phyloP scores from a whole-genome alignment of 53 echinoderm and acorn worm genomes.

The Antedon mediterranea region DNA sequence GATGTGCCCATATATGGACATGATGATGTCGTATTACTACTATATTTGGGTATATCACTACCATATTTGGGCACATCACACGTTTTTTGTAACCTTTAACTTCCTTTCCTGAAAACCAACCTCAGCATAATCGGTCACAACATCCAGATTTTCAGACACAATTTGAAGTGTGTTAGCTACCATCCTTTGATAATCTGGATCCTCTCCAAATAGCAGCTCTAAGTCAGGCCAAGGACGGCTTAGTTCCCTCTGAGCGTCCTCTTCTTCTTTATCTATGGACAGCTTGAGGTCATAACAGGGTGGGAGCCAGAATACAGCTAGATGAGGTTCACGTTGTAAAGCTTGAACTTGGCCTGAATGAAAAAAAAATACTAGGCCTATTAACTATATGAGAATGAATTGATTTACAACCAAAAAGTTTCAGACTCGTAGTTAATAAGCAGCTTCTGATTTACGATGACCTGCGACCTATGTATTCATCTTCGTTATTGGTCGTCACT shows the following conservation, averaged over 20 bases:
- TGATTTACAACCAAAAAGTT: no score
- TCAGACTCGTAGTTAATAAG: no score
- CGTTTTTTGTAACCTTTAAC: no score
- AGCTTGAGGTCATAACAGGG: constrained; percentile 94
- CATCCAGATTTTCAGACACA: constrained; percentile 49
- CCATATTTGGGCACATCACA: no score
- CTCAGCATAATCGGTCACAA: constrained; percentile 57
- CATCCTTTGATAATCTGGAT: constrained; percentile 50
- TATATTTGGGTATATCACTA: no score
- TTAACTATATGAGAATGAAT: no score
- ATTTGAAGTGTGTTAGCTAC: constrained; percentile 45
- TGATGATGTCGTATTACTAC: no score
- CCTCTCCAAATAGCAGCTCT: constrained; percentile 83
- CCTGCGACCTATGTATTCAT: no score
- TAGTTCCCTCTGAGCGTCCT: constrained; percentile 5
- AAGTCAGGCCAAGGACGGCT: constrained; percentile 81
- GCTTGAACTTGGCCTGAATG: constrained; percentile 47
- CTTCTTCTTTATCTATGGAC: constrained; percentile 30
- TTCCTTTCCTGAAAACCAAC: constrained; percentile 14
- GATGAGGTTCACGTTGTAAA: constrained; percentile 79
- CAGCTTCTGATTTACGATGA: no score
- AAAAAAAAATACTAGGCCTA: neutral
- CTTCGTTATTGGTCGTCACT: no score
- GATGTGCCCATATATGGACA: no score
- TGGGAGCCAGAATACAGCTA: constrained; percentile 88